A percentile compares a stretch with the other conserved stretches of the same genome.
Evolutionary conservation across 1,140 invertebrate species (phyloP).

Genomic region (Drosophila yakuba): DNA sequence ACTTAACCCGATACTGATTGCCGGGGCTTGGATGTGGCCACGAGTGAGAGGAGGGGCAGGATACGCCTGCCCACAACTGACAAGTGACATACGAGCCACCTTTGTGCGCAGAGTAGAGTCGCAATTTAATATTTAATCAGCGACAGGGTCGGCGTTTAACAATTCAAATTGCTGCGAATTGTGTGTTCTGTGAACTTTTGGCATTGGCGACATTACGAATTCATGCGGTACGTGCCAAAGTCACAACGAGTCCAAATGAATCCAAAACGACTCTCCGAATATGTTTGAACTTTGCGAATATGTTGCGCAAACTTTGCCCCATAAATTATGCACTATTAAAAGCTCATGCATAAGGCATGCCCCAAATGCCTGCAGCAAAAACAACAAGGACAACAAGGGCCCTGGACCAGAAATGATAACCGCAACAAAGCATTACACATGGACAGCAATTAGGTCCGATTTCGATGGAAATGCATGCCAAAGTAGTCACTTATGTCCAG

Average conservation of each 20-base stretch:
- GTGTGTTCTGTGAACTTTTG: slow-evolving; percentile 29
- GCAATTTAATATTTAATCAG: slow-evolving; percentile 55
- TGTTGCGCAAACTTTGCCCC: slow-evolving; percentile 43
- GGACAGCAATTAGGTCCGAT: slow-evolving; percentile 46
- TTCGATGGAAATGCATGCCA: slow-evolving; percentile 5
- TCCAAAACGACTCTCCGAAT: slow-evolving; percentile 52
- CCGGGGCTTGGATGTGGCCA: slow-evolving; percentile 8
- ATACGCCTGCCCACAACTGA: neutral
- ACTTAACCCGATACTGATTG: slow-evolving; percentile 36
- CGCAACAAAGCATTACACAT: slow-evolving; percentile 7
- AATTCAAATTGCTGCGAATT: slow-evolving; percentile 65
- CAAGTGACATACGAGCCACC: slow-evolving; percentile 2
- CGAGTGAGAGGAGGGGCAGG: neutral
- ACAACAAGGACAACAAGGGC: neutral
- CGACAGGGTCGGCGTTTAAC: slow-evolving; percentile 25
- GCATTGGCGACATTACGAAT: slow-evolving; percentile 58
- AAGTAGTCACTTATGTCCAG: slow-evolving; percentile 34
- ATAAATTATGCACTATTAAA: slow-evolving; percentile 53
- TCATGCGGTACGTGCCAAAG: slow-evolving; percentile 61
- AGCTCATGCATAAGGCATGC: slow-evolving; percentile 41
- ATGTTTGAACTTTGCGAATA: slow-evolving; percentile 40
- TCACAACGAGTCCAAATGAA: slow-evolving; percentile 41
- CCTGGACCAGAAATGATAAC: slow-evolving; percentile 2
- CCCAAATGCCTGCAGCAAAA: slow-evolving; percentile 10
- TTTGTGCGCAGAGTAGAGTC: slow-evolving; percentile 30